Conservation (phyloP, 2,888 invertebrate genomes). For the Liodrosophila aerea region DNA sequence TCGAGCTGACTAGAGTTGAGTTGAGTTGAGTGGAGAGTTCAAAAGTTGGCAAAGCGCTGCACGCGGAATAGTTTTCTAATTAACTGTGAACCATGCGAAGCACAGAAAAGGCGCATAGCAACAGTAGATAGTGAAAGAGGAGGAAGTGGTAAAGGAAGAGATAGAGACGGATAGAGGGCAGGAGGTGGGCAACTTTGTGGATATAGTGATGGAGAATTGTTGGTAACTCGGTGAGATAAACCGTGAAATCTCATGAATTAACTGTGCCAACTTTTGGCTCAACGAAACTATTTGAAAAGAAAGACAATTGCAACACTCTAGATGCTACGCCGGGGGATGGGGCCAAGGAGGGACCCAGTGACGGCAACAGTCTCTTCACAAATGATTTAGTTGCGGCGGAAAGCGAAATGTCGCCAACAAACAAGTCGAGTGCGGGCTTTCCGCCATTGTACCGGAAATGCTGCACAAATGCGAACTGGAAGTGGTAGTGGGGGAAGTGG, state of each 20-base stretch:
- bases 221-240: slow-evolving; percentile 60
- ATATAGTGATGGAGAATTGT: background rate
- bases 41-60: slow-evolving; percentile 61
- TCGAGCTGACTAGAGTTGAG: slow-evolving; percentile 7
- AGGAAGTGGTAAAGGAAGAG: slow-evolving; percentile 5
- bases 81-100: slow-evolving; percentile 69
- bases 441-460: slow-evolving; percentile 72
- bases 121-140: background rate
- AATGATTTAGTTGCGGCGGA: slow-evolving; percentile 74
- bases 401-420: slow-evolving; percentile 74
- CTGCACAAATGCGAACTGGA: slow-evolving; percentile 75
- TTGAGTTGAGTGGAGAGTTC: slow-evolving; percentile 47
- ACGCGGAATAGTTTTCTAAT: slow-evolving; percentile 72
- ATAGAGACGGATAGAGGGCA: slow-evolving; percentile 2
- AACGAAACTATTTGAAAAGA: slow-evolving; percentile 69
- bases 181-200: slow-evolving; percentile 1
- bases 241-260: slow-evolving; percentile 75
- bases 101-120: slow-evolving; percentile 36
- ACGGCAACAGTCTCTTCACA: slow-evolving; percentile 43
- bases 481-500: slow-evolving; percentile 54
- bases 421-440: slow-evolving; percentile 62
- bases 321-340: no score
- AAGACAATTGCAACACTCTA: slow-evolving; percentile 68
- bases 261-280: slow-evolving; percentile 67
- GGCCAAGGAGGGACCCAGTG: slow-evolving; percentile 8